Conservation (phyloP, 2,113 vertebrate species). For the Symphodus melops region DNA sequence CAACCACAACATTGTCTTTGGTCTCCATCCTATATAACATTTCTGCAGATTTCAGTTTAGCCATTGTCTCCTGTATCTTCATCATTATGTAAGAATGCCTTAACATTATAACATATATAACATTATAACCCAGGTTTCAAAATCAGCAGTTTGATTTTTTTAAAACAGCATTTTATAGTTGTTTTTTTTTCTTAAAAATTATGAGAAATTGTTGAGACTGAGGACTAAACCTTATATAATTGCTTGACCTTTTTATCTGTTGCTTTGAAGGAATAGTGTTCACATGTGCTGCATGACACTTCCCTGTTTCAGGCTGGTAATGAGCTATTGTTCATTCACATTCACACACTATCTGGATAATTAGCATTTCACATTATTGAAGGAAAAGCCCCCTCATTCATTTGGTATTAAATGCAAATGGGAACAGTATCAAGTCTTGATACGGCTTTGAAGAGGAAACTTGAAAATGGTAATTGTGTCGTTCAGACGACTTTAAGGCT, state of each 20-base stretch:
- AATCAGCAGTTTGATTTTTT: conserved; percentile 15
- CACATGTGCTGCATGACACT: conserved; percentile 21
- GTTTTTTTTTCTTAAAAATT: background rate
- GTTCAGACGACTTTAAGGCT: conserved; percentile 41
- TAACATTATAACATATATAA: background rate
- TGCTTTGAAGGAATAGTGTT: conserved; percentile 25
- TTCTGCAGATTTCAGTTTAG: background rate
- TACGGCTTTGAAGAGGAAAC: conserved; percentile 48
- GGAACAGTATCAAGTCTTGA: conserved; percentile 32
- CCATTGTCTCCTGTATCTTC: background rate
- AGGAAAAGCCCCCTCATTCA: conserved; percentile 37
- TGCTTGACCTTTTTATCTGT: conserved; percentile 52
- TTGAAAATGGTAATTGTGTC: conserved; percentile 64
- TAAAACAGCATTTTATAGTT: conserved; percentile 2
- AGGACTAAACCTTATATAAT: conserved; percentile 40
- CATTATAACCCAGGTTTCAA: too few species aligned
- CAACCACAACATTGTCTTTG: background rate
- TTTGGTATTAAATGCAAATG: conserved; percentile 47
- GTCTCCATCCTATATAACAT: background rate
- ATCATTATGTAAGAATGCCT: background rate
- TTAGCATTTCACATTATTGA: conserved; percentile 49
- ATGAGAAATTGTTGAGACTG: background rate
- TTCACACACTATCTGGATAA: conserved; percentile 47
- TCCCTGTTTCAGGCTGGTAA: conserved; percentile 34
- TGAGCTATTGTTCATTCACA: conserved; percentile 50